phyloP scores from a whole-genome alignment of 1,140 invertebrate species.

The Drosophila novamexicana region DNA sequence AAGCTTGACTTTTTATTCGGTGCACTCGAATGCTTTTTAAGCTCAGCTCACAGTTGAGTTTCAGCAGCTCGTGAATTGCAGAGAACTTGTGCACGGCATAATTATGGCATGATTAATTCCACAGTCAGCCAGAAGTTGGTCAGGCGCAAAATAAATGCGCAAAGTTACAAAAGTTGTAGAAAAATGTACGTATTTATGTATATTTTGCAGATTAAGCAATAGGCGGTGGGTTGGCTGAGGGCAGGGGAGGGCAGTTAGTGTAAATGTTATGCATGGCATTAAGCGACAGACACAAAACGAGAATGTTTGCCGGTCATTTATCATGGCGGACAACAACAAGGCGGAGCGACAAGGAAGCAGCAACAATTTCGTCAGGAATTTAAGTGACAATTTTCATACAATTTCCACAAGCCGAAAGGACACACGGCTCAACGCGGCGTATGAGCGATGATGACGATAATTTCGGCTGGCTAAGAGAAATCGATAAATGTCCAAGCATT shows the following conservation, averaged over 20 bases:
- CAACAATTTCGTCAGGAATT: conserved; percentile 56
- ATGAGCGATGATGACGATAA: conserved; percentile 66
- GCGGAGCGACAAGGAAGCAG: conserved; percentile 17
- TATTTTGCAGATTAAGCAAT: conserved; percentile 34
- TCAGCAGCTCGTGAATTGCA: background rate
- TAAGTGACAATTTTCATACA: conserved; percentile 75
- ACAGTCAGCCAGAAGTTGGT: conserved; percentile 45
- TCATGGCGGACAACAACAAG: conserved; percentile 36
- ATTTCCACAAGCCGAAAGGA: conserved; percentile 35
- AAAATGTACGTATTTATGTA: conserved; percentile 51
- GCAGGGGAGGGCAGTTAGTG: conserved; percentile 15
- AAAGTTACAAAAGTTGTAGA: conserved; percentile 23
- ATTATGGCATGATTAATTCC: conserved; percentile 67
- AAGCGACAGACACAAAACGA: conserved; percentile 29
- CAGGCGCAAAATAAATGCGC: conserved; percentile 56
- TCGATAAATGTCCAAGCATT: conserved; percentile 58
- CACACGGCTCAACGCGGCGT: conserved; percentile 53
- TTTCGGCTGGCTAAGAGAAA: conserved; percentile 46
- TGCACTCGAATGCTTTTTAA: background rate
- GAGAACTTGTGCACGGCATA: conserved; percentile 25
- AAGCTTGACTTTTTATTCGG: background rate
- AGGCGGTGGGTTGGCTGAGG: background rate
- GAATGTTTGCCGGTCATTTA: conserved; percentile 58
- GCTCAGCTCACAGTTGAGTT: background rate
- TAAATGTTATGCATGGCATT: conserved; percentile 55